phyloP scores from a whole-genome alignment of 2,797 vertebrate genomes.

The Neosalanx taihuensis region DNA sequence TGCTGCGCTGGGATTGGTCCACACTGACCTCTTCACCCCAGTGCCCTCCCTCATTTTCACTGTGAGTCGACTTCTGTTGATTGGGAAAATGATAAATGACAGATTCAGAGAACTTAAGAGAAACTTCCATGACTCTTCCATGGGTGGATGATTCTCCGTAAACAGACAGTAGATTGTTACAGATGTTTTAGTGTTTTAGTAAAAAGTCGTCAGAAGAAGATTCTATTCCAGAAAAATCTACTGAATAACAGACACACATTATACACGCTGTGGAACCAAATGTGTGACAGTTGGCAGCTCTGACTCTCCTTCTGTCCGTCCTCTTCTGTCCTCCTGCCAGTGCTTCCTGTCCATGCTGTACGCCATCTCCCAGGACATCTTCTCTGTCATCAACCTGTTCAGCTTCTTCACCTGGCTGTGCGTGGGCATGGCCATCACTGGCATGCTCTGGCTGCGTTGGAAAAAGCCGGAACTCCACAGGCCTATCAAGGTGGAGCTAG shows the following conservation, averaged over 20 bases:
- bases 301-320: not conserved
- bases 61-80: slow-evolving; percentile 53
- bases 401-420: slow-evolving; percentile 80
- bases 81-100: not conserved
- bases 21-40: slow-evolving; percentile 76
- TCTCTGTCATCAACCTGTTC: slow-evolving; percentile 79
- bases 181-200: too few relatives aligned
- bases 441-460: slow-evolving; percentile 72
- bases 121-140: too few relatives aligned
- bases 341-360: slow-evolving; percentile 76
- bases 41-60: slow-evolving; percentile 77
- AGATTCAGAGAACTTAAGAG: not conserved
- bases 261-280: not conserved
- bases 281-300: too few relatives aligned
- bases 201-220: not conserved
- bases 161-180: too few relatives aligned
- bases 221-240: not conserved
- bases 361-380: slow-evolving; percentile 73
- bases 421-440: slow-evolving; percentile 73
- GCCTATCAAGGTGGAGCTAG: slow-evolving; percentile 68
- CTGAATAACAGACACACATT: too few relatives aligned
- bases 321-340: slow-evolving; percentile 41
- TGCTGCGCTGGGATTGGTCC: slow-evolving; percentile 72
- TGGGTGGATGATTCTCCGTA: too few relatives aligned
- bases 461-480: slow-evolving; percentile 65